These are phyloP conservation scores for Dynastes hyllus DNA, from an alignment of 2,888 invertebrate species.

Conservation along the genomic window DNA sequence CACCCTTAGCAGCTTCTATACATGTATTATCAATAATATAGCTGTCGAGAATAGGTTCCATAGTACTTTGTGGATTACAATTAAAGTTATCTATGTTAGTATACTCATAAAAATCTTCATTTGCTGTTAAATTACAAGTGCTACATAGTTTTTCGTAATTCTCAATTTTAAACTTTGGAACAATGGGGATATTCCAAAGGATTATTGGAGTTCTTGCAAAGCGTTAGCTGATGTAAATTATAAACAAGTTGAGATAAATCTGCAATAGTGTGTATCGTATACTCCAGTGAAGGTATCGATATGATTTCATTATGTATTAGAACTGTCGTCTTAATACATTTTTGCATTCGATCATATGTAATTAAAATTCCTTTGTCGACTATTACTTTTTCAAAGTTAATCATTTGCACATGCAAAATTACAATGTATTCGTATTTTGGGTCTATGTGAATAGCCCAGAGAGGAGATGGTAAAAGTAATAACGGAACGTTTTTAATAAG, in stretches of 20 bases:
- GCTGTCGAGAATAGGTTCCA: slow-evolving; percentile 36
- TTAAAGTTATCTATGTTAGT: slow-evolving; percentile 39
- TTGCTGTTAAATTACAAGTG: slow-evolving; percentile 33
- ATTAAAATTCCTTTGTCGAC: slow-evolving; percentile 61
- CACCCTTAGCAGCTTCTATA: not conserved
- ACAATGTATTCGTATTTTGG: slow-evolving; percentile 60
- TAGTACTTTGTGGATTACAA: slow-evolving; percentile 38
- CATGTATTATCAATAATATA: slow-evolving; percentile 39
- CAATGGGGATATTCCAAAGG: slow-evolving; percentile 44
- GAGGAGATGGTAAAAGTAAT: slow-evolving; percentile 59
- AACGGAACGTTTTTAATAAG: slow-evolving; percentile 57
- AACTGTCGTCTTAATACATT: slow-evolving; percentile 55
- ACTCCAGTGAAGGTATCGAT: slow-evolving; percentile 56
- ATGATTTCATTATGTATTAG: slow-evolving; percentile 59
- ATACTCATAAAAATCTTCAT: slow-evolving; percentile 42
- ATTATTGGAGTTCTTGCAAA: slow-evolving; percentile 52
- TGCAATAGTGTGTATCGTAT: slow-evolving; percentile 56
- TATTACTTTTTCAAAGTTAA: slow-evolving; percentile 52
- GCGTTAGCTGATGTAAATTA: slow-evolving; percentile 47
- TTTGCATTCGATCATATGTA: slow-evolving; percentile 52
- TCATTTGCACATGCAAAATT: slow-evolving; percentile 57
- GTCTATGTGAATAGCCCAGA: slow-evolving; percentile 62
- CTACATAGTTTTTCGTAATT: slow-evolving; percentile 49
- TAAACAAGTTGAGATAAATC: slow-evolving; percentile 57
- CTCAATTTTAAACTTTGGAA: slow-evolving; percentile 30